A percentile compares a stretch with the other conserved stretches of the same genome.
Evolutionary conservation across 2,888 invertebrate species (phyloP).

Genomic region (Tuta absoluta): DNA sequence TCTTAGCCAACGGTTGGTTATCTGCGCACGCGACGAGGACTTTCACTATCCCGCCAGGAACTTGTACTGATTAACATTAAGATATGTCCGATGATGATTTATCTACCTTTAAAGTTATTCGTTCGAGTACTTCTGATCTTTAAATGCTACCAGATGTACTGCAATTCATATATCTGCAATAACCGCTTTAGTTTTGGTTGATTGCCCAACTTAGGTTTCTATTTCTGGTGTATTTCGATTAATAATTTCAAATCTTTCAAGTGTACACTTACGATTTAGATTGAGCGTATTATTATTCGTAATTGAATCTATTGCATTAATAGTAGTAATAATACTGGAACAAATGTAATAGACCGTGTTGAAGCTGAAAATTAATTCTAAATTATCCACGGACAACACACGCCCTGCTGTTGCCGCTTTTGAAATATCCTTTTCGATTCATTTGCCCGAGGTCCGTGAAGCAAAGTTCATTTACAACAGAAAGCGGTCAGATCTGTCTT

Average conservation of each 20-base stretch:
- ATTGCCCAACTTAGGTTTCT: neutral
- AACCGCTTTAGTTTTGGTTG: constrained; percentile 4
- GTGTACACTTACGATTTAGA: neutral
- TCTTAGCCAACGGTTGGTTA: constrained; percentile 38
- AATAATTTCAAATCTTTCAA: neutral
- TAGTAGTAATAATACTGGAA: constrained; percentile 12
- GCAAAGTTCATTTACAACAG: constrained; percentile 40
- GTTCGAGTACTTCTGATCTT: constrained; percentile 1
- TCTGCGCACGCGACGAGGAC: constrained; percentile 46
- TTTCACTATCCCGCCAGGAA: constrained; percentile 59
- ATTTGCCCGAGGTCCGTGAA: constrained; percentile 46
- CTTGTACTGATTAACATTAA: constrained; percentile 37
- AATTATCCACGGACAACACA: constrained; percentile 19
- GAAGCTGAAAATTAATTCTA: constrained; percentile 23
- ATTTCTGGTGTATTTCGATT: constrained; percentile 6
- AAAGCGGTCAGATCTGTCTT: constrained; percentile 55
- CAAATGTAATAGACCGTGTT: constrained; percentile 19
- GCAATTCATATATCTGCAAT: neutral
- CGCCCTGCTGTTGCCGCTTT: constrained; percentile 5
- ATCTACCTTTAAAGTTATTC: constrained; percentile 8
- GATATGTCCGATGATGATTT: constrained; percentile 18
- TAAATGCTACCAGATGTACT: neutral
- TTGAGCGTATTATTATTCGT: constrained; percentile 3
- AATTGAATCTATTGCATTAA: neutral
- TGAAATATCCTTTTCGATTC: constrained; percentile 35